A percentile compares a stretch with the other conserved stretches of the same genome.
phyloP scores from a whole-genome alignment of 2,113 vertebrate species.

The Probosciger aterrimus region DNA sequence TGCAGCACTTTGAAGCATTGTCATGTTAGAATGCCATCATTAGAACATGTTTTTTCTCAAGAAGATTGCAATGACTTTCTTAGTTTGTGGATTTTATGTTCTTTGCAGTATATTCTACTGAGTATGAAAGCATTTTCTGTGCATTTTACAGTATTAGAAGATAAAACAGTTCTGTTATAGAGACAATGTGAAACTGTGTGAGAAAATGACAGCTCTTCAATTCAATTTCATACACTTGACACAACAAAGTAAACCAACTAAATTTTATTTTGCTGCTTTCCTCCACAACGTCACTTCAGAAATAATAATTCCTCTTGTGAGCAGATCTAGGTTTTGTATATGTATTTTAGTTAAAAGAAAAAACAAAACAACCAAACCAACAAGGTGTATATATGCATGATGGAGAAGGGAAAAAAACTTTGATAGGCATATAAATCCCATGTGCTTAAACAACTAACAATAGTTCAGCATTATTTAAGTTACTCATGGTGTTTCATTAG shows the following conservation, averaged over 20 bases:
- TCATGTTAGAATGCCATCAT: background rate
- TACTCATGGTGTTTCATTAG: background rate
- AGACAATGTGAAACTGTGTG: background rate
- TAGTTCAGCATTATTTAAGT: background rate
- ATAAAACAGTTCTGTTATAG: background rate
- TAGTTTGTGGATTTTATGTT: background rate
- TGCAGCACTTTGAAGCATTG: background rate
- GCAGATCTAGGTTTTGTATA: background rate
- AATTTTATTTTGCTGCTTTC: background rate
- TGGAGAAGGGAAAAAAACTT: background rate
- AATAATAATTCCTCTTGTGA: background rate
- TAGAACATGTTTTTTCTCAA: background rate
- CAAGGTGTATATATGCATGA: background rate
- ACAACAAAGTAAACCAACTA: background rate
- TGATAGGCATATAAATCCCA: background rate
- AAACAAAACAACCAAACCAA: background rate
- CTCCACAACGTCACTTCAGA: background rate
- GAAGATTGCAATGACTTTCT: background rate
- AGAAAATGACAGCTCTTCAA: slow-evolving; percentile 34
- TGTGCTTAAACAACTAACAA: background rate
- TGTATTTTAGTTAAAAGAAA: background rate
- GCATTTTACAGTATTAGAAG: background rate
- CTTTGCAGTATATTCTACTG: background rate
- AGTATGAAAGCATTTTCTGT: background rate
- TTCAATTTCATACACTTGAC: slow-evolving; percentile 11